Evolutionary conservation across 2,888 invertebrate genomes (phyloP), one percentile per base, ranked within the genome.

Genomic region (Tuta absoluta): DNA sequence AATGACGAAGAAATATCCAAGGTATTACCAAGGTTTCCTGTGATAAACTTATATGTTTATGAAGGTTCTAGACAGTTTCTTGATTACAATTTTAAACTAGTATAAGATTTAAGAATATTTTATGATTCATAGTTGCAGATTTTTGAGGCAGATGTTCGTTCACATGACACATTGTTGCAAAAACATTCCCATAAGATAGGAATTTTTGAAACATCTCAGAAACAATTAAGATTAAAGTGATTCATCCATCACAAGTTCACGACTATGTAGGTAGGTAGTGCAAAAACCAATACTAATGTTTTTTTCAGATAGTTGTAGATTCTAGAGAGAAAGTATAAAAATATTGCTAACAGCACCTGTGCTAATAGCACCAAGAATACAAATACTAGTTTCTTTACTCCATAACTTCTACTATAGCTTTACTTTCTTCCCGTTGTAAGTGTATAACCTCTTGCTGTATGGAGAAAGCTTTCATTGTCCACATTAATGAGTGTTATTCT

Each of bases 401-500:
- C 17, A 21, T 48, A 48, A n/a, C n/a, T n/a, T n/a, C n/a, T n/a
- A n/a, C n/a, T n/a, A n/a, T n/a, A 48, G 1, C 49, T n/a, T 17
- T n/a, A 45, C n/a, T 45, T 45, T 45, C 5, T 45, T 45, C 17
- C 45, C n/a, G n/a, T 45, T 17, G 45, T 17, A 41, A 41, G 45
- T n/a, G 17, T n/a, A 45, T 17, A 45, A 45, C 23, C 53, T 14
- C n/a, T 49, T n/a, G 19, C 21, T 49, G 2, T 10, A 49, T 17
- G n/a, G 48, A n/a, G 21, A 21, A 61, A 73, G 77, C 74, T 77
- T 79, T 80, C 84, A 87, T 88, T 87, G 87, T 88, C 83, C 80
- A 71, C 71, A 81, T 85, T 88, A 90, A 89, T 87, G 89, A 87
- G 81, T 89, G 89, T 90, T 90, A 86, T 90, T 89, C 89, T 90